phyloP scores from a whole-genome alignment of 2,797 vertebrate species.

The Heteromormyrus szaboi region DNA sequence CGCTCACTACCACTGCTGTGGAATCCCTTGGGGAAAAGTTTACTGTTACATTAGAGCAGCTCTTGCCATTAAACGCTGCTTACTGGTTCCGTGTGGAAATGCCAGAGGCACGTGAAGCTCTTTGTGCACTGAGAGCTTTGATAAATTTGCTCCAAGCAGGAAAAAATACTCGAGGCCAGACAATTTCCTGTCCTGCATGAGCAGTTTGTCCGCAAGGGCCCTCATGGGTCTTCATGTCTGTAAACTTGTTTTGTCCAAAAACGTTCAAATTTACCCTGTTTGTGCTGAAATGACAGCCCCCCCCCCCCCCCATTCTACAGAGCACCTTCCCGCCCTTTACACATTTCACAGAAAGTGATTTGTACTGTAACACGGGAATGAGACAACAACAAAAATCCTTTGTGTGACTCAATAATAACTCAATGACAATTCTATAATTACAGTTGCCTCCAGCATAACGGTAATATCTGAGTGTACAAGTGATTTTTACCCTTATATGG shows the following conservation, averaged over 20 bases:
- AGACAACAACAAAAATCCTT: conserved; percentile 53
- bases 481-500: conserved; percentile 44
- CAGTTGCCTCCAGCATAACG: conserved; percentile 51
- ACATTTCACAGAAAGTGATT: not conserved
- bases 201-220: not conserved
- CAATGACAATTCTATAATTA: conserved; percentile 54
- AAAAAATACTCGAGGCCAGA: not conserved
- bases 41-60: not conserved
- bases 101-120: not conserved
- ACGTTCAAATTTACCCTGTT: not conserved
- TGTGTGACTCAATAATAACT: conserved; percentile 47
- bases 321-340: not conserved
- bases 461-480: conserved; percentile 42
- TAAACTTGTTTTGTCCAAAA: not conserved
- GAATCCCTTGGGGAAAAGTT: not conserved
- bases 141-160: not conserved
- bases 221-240: not conserved
- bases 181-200: not conserved
- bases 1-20: not conserved
- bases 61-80: not conserved
- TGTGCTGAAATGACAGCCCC: not conserved
- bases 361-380: conserved; percentile 37
- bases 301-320: not conserved
- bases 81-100: not conserved
- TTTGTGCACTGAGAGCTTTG: not conserved